Percentiles rank a stretch among this genome's conserved stretches.
These are phyloP conservation scores for Patella vulgata DNA, from an alignment of 1,140 invertebrate genomes.

Conservation along the genomic window DNA sequence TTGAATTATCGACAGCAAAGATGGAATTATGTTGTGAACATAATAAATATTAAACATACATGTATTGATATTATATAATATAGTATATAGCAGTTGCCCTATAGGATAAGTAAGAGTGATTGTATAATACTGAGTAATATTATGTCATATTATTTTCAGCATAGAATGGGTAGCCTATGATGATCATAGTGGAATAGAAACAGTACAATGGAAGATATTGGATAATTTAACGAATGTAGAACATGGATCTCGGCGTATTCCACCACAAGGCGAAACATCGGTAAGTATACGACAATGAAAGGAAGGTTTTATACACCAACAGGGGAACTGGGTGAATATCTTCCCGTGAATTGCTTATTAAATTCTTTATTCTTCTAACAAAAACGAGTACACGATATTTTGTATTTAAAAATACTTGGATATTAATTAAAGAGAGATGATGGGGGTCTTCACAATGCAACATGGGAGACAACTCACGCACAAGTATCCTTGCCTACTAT, in stretches of 20 bases:
- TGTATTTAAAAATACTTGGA: not conserved
- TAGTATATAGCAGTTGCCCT: no score
- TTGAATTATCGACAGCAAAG: no score
- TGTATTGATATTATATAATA: no score
- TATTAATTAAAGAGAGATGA: no score
- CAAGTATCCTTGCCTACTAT: no score
- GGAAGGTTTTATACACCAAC: not conserved
- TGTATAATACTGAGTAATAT: no score
- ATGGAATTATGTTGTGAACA: no score
- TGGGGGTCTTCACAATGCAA: no score
- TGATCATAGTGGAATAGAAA: conserved; percentile 37
- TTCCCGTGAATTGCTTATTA: not conserved
- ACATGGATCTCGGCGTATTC: conserved; percentile 30
- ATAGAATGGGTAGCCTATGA: conserved; percentile 45
- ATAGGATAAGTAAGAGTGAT: no score
- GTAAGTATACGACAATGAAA: conserved; percentile 1
- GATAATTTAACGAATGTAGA: conserved; percentile 35
- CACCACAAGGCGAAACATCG: conserved; percentile 20
- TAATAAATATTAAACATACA: no score
- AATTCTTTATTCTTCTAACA: not conserved
- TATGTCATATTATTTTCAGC: conserved; percentile 24
- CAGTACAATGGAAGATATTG: conserved; percentile 33
- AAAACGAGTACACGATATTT: not conserved
- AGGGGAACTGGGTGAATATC: not conserved
- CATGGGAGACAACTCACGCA: no score